Evolutionary conservation across 1,140 invertebrate genomes (phyloP).

Genomic region (Phymorhynchus buccinoides): DNA sequence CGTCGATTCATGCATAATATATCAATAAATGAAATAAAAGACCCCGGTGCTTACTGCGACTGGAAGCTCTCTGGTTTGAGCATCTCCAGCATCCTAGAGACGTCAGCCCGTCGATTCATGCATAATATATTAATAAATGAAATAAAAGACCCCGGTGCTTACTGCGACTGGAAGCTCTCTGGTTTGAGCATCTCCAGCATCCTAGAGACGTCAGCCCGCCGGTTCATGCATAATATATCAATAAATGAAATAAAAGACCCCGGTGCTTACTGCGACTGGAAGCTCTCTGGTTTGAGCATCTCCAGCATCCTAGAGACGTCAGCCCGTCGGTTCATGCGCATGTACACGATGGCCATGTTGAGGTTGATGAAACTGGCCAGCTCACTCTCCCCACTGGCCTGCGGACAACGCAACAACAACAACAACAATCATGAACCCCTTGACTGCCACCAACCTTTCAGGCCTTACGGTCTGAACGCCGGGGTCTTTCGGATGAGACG

Average conservation of each 20-base stretch:
- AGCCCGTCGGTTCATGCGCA: constrained; percentile 88
- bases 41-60: too few species aligned
- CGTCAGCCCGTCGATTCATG: too few species aligned
- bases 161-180: constrained; percentile 61
- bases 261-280: constrained; percentile 57
- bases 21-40: too few species aligned
- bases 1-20: too few species aligned
- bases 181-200: constrained; percentile 87
- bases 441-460: too few species aligned
- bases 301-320: constrained; percentile 90
- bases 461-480: too few species aligned
- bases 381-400: constrained; percentile 90
- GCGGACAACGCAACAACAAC: constrained; percentile 40
- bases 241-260: neutral
- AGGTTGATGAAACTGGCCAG: constrained; percentile 95
- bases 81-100: too few species aligned
- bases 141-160: constrained; percentile 36
- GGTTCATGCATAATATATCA: constrained; percentile 79
- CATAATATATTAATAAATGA: too few species aligned
- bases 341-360: constrained; percentile 96
- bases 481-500: too few species aligned
- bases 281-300: constrained; percentile 79
- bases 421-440: too few species aligned
- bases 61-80: too few species aligned
- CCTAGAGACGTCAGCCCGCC: constrained; percentile 88